Conservation (phyloP, 30 jellyfish, hydroid and myxozoan species). For the Catostylus mosaicus region DNA sequence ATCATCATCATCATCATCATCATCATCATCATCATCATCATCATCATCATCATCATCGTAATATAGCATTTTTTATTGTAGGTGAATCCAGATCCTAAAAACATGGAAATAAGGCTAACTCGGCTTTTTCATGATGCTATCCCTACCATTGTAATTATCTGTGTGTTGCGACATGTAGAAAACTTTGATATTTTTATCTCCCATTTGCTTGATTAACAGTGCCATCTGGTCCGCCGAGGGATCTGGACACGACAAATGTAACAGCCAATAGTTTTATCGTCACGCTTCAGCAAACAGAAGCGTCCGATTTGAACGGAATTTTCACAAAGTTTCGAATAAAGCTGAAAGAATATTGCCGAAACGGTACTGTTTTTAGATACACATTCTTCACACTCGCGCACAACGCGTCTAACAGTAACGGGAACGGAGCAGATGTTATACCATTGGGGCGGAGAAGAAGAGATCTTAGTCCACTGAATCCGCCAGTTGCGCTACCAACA, state of each 20-base stretch:
- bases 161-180: no score
- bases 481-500: neutral
- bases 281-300: conserved; percentile 1
- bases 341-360: conserved; percentile 32
- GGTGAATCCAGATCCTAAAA: no score
- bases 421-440: no score
- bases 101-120: no score
- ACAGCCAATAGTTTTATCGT: neutral
- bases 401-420: neutral
- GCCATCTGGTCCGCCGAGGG: conserved; percentile 64
- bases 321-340: conserved; percentile 9
- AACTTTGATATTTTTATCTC: no score
- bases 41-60: no score
- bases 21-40: no score
- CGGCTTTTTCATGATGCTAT: no score
- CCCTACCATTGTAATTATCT: no score
- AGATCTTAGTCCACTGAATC: neutral
- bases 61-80: no score
- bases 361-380: conserved; percentile 16
- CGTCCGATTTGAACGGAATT: conserved; percentile 28
- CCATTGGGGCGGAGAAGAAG: neutral
- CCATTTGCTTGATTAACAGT: conserved; percentile 16
- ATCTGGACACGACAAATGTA: conserved; percentile 2
- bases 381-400: neutral
- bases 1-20: no score